Base-by-base conservation (phyloP, 2,888 invertebrate genomes). In the Dichetophora obliterata region DNA sequence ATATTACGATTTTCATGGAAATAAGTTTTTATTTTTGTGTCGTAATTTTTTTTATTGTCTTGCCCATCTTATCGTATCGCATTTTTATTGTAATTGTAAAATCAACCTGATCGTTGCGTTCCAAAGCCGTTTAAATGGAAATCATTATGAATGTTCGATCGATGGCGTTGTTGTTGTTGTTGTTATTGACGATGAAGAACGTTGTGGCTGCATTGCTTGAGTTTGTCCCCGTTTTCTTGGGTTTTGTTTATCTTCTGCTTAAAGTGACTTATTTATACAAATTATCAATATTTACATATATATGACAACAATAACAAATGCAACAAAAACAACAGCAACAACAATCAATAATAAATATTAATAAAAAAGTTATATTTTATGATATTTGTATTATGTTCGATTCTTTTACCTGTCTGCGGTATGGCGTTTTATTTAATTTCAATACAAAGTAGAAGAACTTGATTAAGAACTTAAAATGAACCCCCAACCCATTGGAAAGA, bases 201-300 rank as follows among this genome's bases (percentile, higher is more conserved):
- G 24, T 48, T 57, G 43, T 50, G 50, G 48, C 63, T 61, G 34
- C 50, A 37, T 5, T 54, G 48, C 24, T 24, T 27, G n/a, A 57
- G 68, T 43, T 48, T 72, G 71, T 72, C 69, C 69, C 34, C 69
- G 43, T 71, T 71, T 63, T 50, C 57, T 61, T 59, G 43, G 43
- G n/a, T 57, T 69, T 75, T 81, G 76, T 83, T 83, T 81, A 80
- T 76, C 79, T 80, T 81, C 75, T 75, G 82, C 82, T 82, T 82
- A 80, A 80, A 80, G 78, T 80, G 80, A 76, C 81, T 80, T 78
- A 80, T 80, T 81, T 81, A 81, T 78, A 80, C 77, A 79, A 78
- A 80, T 83, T 83, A 84, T 85, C 84, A 84, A 81, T 85, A 85
- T 85, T 84, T 83, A 84, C 85, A 84, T 85, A 80, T 52, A 82